Conservation (phyloP, 1,140 invertebrate genomes). For the Bombus superbus region DNA sequence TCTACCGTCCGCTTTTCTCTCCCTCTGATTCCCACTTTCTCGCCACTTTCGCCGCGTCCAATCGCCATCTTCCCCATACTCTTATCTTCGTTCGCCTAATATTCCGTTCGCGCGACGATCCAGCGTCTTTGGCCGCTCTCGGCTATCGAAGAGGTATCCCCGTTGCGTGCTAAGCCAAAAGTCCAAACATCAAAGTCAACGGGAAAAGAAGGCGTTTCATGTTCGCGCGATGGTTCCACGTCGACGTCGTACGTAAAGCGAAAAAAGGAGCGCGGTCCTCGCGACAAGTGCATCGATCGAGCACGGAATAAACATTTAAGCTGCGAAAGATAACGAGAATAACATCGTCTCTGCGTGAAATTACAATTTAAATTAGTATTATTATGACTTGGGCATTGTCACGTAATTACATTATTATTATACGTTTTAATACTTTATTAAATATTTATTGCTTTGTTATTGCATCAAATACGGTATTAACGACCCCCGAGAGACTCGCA, state of each 20-base stretch:
- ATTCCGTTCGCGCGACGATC: no score
- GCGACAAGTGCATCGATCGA: not conserved
- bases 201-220: no score
- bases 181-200: no score
- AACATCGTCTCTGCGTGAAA: constrained; percentile 44
- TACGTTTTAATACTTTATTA: constrained; percentile 64
- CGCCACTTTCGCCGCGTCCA: no score
- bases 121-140: no score
- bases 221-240: no score
- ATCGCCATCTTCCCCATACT: not conserved
- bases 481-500: constrained; percentile 15
- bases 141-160: no score
- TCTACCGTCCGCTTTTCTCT: not conserved
- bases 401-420: constrained; percentile 65
- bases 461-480: constrained; percentile 65
- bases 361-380: constrained; percentile 65
- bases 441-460: constrained; percentile 63
- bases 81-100: not conserved
- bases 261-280: no score
- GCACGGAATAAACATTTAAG: not conserved
- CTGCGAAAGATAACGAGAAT: not conserved
- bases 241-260: not conserved
- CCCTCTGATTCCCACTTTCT: constrained; percentile 40
- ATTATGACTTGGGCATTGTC: constrained; percentile 58
- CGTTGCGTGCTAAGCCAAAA: no score